Base-by-base conservation (phyloP, 2,888 invertebrate genomes). In the Hirtodrosophila histrioides region DNA sequence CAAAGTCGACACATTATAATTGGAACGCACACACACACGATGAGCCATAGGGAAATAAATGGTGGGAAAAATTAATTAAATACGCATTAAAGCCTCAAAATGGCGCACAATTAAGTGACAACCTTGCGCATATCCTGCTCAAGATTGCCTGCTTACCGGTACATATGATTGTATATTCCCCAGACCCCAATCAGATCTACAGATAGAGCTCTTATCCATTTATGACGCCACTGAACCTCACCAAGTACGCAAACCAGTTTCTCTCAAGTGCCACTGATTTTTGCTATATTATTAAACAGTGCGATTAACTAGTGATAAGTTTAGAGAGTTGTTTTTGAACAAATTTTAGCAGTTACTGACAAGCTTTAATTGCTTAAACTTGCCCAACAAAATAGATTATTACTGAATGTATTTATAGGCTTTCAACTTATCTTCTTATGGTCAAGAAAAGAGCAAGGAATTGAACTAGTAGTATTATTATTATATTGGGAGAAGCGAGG, bases 1-100 rank as follows among this genome's bases (percentile, higher is more conserved):
- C 75, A 65, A 55, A 74, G 58, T 46, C 57, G 63, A 63, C 68
- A 72, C 48, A 80, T 70, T 69, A 56, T 74, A 80, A 80, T 81
- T 80, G 68, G 54, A 62, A 51, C 44, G n/a, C n/a, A 62, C 27
- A 63, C 35, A 68, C 50, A 17, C 40, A 41, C 8, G 45, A 31
- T 17, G 17, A 17, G 17, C 17, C 17, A 17, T 17, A 44, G 31
- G 35, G 41, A 60, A 66, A 51, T 51, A 35, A 51, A 63, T 17
- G 57, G 61, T 75, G 62, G 57, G 50, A 62, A 75, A 67, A 56
- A 48, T 56, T 37, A 65, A 75, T 77, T 68, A 60, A 55, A 72
- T 65, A 58, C 56, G 39, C 54, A 71, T 69, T 61, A 57, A 69
- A 37, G 54, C 23, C 12, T 17, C 29, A 45, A 41, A 39, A 48